Base-by-base conservation (phyloP, 2,888 invertebrate species). In the Ptilodon capucinus region DNA sequence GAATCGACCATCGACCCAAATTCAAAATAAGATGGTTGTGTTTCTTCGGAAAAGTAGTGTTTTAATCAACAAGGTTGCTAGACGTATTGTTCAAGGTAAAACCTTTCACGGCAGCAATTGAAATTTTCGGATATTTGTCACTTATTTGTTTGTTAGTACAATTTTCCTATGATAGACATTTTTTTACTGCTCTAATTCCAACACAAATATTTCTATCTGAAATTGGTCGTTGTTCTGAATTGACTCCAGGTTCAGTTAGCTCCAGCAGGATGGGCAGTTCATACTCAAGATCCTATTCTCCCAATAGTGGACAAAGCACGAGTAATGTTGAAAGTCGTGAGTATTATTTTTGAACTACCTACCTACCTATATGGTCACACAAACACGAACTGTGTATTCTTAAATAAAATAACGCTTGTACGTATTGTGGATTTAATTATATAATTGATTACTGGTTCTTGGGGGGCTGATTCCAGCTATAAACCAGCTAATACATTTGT, bases 211-310 rank as follows among this genome's bases (percentile, higher is more conserved):
- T 36, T 36, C n/a, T 30, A 30, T 16, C 8, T 4, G 34, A 38
- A 19, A 19, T 9, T 19, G 14, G n/a, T 21, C 14, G 13, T 5
- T 39, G 39, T 13, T 13, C 13, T 23, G 8, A 21, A 45, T 52
- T 67, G 30, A 60, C 74, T 28, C n/a, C 19, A 38, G 76, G 64
- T 54, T 44, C 65, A 36, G 30, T 59, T 40, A 19, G 47, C 47
- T 43, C 49, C 61, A 63, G 54, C 41, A 77, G 57, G 62, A 91
- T 91, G 91, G 91, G 91, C 48, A 84, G 81, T 61, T 82, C 87
- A 7, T 83, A 80, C 64, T 85, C 90, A 47, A 87, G 84, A 77
- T 87, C 89, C 0, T 91, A 85, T 76, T 84, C 88, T 28, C 89
- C 89, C 1, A 86, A 84, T 60, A 77, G 76, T 60, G 76, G 74